These are phyloP conservation scores for Dinothrombium tinctorium DNA, from an alignment of 1,140 invertebrate genomes.

Conservation along the genomic window DNA sequence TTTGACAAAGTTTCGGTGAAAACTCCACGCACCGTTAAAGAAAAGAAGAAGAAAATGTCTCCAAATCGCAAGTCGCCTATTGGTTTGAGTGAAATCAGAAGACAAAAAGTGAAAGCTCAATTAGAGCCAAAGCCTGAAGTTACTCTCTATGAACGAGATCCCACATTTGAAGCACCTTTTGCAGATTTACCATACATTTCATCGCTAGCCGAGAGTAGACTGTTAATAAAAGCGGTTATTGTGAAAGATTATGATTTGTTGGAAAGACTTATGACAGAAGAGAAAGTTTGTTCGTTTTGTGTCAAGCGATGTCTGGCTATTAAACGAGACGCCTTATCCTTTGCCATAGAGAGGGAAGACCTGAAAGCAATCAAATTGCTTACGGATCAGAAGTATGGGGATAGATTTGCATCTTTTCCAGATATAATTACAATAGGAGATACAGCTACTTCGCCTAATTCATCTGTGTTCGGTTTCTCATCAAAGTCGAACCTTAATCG, in stretches of 20 bases:
- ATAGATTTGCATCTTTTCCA: conserved; percentile 13
- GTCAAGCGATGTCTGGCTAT: conserved; percentile 13
- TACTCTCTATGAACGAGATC: conserved; percentile 23
- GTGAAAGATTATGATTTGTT: conserved; percentile 20
- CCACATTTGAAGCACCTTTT: conserved; percentile 25
- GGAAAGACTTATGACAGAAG: conserved; percentile 19
- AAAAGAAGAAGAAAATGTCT: no score
- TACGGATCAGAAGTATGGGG: conserved; percentile 16
- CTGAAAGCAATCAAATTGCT: conserved; percentile 18
- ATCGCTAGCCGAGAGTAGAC: conserved; percentile 20
- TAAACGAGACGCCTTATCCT: conserved; percentile 18
- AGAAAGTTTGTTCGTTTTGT: conserved; percentile 20
- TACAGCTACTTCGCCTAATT: background rate
- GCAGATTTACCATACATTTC: conserved; percentile 24
- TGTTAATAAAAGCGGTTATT: conserved; percentile 23
- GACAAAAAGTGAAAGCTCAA: background rate
- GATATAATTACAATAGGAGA: background rate
- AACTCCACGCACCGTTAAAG: no score
- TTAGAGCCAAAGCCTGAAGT: conserved; percentile 12
- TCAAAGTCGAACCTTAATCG: no score
- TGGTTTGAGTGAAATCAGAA: no score
- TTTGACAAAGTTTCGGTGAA: no score
- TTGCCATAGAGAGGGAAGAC: conserved; percentile 21
- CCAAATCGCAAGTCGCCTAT: no score
- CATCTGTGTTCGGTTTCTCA: background rate